Percentiles rank a stretch among this genome's conserved stretches.
Conservation (phyloP, 2,888 invertebrate genomes). For the Rotaria macrura region DNA sequence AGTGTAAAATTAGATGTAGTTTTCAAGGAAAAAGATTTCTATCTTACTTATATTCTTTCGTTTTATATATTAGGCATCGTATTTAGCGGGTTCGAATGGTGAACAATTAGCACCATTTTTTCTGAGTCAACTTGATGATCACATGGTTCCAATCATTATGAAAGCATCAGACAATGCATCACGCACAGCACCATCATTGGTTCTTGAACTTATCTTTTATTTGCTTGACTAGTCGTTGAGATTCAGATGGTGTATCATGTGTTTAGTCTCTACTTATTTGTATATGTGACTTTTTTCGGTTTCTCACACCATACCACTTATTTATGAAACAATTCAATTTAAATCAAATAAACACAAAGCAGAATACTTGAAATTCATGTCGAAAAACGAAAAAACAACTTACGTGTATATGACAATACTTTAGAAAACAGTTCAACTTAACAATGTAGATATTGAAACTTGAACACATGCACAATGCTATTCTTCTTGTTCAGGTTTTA, state of each 20-base stretch:
- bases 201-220: slow-evolving; percentile 6
- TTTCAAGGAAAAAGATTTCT: neutral
- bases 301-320: neutral
- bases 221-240: neutral
- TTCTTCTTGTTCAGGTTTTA: too few species aligned
- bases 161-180: neutral
- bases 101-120: slow-evolving; percentile 8
- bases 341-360: neutral
- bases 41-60: neutral
- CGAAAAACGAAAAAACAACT: too few species aligned
- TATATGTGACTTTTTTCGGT: neutral
- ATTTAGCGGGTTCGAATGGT: slow-evolving; percentile 19
- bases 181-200: neutral
- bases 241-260: neutral
- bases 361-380: neutral
- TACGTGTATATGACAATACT: too few species aligned
- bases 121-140: slow-evolving; percentile 6
- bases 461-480: too few species aligned
- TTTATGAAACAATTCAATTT: neutral
- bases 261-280: neutral
- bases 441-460: too few species aligned
- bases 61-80: neutral
- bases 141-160: neutral
- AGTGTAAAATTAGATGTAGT: neutral
- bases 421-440: too few species aligned